Conservation (phyloP, 2,888 invertebrate genomes). For the Empis stercorea region DNA sequence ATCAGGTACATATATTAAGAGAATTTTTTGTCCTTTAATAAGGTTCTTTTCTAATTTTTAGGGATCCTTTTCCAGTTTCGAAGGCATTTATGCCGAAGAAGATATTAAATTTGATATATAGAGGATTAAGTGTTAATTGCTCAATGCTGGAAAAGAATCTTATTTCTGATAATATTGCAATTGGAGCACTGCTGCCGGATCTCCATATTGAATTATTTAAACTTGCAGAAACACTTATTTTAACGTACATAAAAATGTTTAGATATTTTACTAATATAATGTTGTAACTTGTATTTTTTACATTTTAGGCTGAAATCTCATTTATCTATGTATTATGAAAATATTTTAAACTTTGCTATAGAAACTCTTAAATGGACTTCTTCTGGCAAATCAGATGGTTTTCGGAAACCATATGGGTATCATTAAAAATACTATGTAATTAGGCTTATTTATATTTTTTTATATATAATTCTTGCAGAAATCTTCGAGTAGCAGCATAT, state of each 20-base stretch:
- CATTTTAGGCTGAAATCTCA: conserved; percentile 18
- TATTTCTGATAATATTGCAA: conserved; percentile 22
- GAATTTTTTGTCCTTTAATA: background rate
- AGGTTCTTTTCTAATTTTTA: conserved; percentile 8
- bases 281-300: background rate
- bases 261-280: too few relatives aligned
- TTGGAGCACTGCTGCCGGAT: conserved; percentile 21
- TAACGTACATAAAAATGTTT: conserved; percentile 21
- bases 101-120: conserved; percentile 21
- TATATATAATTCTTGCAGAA: conserved; percentile 4
- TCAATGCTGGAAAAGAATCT: conserved; percentile 19
- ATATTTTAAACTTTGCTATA: conserved; percentile 18
- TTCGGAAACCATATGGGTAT: conserved; percentile 21
- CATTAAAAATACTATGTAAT: too few relatives aligned
- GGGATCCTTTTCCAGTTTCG: conserved; percentile 25
- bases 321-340: conserved; percentile 18
- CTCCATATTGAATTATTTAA: conserved; percentile 21
- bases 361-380: conserved; percentile 25
- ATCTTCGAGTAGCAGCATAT: conserved; percentile 19
- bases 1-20: conserved; percentile 14
- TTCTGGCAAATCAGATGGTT: conserved; percentile 16
- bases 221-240: conserved; percentile 18
- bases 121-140: conserved; percentile 23
- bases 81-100: conserved; percentile 22
- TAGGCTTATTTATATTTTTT: background rate